phyloP scores from a whole-genome alignment of 2,797 vertebrate genomes.

The Epinephelus malabaricus region DNA sequence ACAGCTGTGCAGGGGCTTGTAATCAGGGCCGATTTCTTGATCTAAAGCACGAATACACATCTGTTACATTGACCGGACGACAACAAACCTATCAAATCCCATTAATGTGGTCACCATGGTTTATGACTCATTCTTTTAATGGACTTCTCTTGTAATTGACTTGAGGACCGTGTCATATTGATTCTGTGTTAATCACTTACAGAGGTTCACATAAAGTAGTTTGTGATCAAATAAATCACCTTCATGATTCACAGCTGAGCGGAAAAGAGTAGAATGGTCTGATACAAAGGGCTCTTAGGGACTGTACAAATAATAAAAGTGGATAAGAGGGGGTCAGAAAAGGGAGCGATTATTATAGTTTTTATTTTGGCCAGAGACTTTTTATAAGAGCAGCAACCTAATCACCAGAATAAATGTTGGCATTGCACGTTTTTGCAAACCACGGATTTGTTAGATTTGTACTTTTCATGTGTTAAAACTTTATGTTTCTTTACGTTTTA shows the following conservation, averaged over 20 bases:
- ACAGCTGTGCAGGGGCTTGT: constrained; percentile 37
- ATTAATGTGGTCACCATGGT: background rate
- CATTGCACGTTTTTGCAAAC: no score
- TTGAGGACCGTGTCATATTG: constrained; percentile 1
- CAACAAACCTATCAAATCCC: constrained; percentile 2
- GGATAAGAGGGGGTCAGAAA: background rate
- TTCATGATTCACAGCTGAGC: constrained; percentile 5
- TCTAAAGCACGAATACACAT: constrained; percentile 9
- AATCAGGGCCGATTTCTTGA: constrained; percentile 2
- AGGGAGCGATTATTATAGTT: background rate
- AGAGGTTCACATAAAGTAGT: background rate
- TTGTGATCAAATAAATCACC: constrained; percentile 3
- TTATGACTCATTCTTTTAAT: constrained; percentile 36
- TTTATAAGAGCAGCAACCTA: no score
- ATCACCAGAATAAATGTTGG: no score
- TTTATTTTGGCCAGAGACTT: background rate
- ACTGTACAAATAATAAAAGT: background rate
- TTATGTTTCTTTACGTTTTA: no score
- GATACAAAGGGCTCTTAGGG: background rate
- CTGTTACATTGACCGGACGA: constrained; percentile 7
- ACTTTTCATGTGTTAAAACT: no score
- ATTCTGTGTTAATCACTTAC: constrained; percentile 25
- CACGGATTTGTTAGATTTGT: no score
- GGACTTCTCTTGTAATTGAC: constrained; percentile 4
- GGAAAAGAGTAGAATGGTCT: background rate